These are phyloP conservation scores for Hydrotaea cyrtoneurina DNA, from an alignment of 2,888 invertebrate genomes.

Conservation along the genomic window DNA sequence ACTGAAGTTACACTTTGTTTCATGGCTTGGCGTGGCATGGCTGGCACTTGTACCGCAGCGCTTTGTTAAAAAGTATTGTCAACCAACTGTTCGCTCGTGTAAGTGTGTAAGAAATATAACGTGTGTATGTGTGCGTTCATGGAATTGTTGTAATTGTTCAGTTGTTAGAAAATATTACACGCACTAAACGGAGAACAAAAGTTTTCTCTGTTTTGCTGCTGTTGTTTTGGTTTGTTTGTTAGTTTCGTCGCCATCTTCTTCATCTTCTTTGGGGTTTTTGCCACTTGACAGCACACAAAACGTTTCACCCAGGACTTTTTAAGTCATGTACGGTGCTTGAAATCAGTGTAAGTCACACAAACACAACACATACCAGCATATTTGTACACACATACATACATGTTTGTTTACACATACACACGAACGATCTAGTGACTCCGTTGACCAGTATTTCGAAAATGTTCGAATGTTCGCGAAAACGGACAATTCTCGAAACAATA, in stretches of 20 bases:
- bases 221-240: not conserved
- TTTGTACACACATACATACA: too few relatives aligned
- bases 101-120: not conserved
- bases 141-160: slow-evolving; percentile 64
- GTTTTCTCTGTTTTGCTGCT: slow-evolving; percentile 32
- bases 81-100: not conserved
- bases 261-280: slow-evolving; percentile 47
- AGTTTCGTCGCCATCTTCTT: slow-evolving; percentile 14
- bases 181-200: slow-evolving; percentile 63
- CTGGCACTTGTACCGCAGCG: slow-evolving; percentile 8
- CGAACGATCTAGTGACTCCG: too few relatives aligned
- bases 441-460: too few relatives aligned
- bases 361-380: not conserved
- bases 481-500: too few relatives aligned
- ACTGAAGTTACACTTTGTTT: slow-evolving; percentile 41
- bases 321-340: slow-evolving; percentile 48
- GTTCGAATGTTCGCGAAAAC: too few relatives aligned
- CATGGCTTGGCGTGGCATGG: slow-evolving; percentile 11
- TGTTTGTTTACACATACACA: too few relatives aligned
- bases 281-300: slow-evolving; percentile 63
- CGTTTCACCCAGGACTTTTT: slow-evolving; percentile 50
- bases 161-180: slow-evolving; percentile 66
- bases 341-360: not conserved
- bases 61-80: not conserved
- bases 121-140: slow-evolving; percentile 1